Conservation (phyloP, 2,113 vertebrate species). For the Murina feae region DNA sequence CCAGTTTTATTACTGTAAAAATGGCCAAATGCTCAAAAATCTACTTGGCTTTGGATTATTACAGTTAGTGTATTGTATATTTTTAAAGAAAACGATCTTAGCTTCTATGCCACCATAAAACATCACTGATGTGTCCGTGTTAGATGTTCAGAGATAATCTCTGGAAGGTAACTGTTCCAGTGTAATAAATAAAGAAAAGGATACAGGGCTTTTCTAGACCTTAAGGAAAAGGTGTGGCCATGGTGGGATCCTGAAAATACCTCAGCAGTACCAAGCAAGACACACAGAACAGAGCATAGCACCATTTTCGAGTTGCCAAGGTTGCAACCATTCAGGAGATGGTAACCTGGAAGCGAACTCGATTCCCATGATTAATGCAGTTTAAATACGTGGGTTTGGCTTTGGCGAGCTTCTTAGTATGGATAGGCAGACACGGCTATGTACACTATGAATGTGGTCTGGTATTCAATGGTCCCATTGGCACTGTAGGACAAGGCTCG, state of each 20-base stretch:
- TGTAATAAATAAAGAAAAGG: conserved; percentile 83
- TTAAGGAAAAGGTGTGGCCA: neutral
- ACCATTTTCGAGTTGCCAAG: conserved; percentile 61
- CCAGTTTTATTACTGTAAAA: conserved; percentile 52
- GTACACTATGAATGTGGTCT: conserved; percentile 97
- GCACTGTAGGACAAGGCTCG: conserved; percentile 89
- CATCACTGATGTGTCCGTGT: neutral
- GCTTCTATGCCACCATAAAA: neutral
- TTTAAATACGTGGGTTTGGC: conserved; percentile 14
- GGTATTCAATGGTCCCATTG: conserved; percentile 91
- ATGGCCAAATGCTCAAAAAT: conserved; percentile 34
- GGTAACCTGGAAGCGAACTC: conserved; percentile 28
- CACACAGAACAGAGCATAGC: conserved; percentile 55
- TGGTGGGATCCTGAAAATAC: neutral
- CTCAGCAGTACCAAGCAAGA: conserved; percentile 17
- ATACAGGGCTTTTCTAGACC: conserved; percentile 50
- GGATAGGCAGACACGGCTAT: conserved; percentile 96
- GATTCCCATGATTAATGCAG: neutral
- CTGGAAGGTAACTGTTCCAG: conserved; percentile 75
- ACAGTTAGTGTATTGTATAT: neutral
- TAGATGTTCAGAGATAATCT: conserved; percentile 61
- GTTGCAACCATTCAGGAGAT: conserved; percentile 14
- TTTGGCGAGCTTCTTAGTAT: conserved; percentile 84
- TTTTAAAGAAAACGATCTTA: conserved; percentile 50
- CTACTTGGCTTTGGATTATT: neutral